Evolutionary conservation across 2,888 invertebrate genomes (phyloP).

Genomic region (Metacarcinus magister): DNA sequence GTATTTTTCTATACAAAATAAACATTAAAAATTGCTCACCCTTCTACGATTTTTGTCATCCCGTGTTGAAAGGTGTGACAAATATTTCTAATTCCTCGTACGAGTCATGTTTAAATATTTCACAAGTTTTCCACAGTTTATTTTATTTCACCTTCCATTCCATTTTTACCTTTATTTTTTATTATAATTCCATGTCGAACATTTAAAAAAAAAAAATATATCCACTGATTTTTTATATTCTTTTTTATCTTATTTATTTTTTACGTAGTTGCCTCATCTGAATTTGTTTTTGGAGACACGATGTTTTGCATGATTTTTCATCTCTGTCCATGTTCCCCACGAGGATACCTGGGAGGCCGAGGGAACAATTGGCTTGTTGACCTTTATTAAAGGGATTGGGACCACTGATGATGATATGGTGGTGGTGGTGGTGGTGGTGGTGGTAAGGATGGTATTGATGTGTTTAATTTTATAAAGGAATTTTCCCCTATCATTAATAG

Average conservation of each 20-base stretch:
- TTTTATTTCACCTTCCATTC: background rate
- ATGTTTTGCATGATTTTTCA: background rate
- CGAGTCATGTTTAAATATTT: background rate
- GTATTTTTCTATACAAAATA: conserved; percentile 71
- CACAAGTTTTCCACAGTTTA: background rate
- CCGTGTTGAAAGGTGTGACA: background rate
- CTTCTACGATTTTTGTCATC: background rate
- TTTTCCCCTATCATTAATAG: background rate
- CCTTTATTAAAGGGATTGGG: background rate
- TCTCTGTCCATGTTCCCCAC: background rate
- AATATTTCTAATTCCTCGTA: background rate
- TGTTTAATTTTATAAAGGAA: background rate
- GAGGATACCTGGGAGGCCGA: background rate
- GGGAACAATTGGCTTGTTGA: background rate
- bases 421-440: background rate
- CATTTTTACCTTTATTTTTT: background rate
- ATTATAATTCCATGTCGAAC: background rate
- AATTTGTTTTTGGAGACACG: background rate
- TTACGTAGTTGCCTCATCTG: background rate
- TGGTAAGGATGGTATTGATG: background rate
- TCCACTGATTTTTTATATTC: background rate
- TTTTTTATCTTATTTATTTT: background rate
- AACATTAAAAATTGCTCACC: conserved; percentile 31
- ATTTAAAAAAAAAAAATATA: background rate
- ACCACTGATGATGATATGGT: too few species aligned